Percentiles rank a stretch among this genome's conserved stretches.
Evolutionary conservation across 1,140 invertebrate genomes (phyloP).

Genomic region (Galleria mellonella): DNA sequence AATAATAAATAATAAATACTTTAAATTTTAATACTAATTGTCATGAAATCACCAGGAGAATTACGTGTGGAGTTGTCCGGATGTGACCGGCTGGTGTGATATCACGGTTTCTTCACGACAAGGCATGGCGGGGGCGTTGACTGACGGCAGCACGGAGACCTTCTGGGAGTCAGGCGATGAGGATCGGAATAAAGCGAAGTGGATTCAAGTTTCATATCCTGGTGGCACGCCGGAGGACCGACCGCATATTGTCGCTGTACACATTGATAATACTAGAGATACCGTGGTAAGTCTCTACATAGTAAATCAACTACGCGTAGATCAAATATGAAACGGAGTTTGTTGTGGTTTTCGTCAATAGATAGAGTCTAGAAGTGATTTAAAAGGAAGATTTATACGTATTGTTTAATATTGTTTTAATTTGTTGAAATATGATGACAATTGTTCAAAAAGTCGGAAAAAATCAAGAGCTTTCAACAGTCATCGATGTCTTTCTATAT

Average conservation of each 20-base stretch:
- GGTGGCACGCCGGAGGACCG: slow-evolving; percentile 73
- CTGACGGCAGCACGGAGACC: slow-evolving; percentile 96
- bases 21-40: too few species aligned
- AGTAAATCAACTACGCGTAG: background rate
- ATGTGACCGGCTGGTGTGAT: slow-evolving; percentile 83
- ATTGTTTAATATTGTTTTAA: too few species aligned
- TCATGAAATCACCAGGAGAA: slow-evolving; percentile 23
- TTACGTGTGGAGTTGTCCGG: slow-evolving; percentile 49
- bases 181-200: slow-evolving; percentile 93
- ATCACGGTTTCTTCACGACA: slow-evolving; percentile 93
- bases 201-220: slow-evolving; percentile 68
- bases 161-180: slow-evolving; percentile 99
- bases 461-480: too few species aligned
- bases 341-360: too few species aligned
- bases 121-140: slow-evolving; percentile 94
- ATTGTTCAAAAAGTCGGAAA: too few species aligned
- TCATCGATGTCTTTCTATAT: too few species aligned
- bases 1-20: too few species aligned
- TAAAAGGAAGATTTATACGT: too few species aligned
- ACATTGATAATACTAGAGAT: slow-evolving; percentile 95
- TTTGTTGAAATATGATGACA: too few species aligned
- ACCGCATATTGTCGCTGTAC: slow-evolving; percentile 85
- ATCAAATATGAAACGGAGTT: too few species aligned
- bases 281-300: slow-evolving; percentile 79
- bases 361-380: too few species aligned